Evolutionary conservation across 2,888 invertebrate genomes (phyloP).

Genomic region (Drosophila dives): DNA sequence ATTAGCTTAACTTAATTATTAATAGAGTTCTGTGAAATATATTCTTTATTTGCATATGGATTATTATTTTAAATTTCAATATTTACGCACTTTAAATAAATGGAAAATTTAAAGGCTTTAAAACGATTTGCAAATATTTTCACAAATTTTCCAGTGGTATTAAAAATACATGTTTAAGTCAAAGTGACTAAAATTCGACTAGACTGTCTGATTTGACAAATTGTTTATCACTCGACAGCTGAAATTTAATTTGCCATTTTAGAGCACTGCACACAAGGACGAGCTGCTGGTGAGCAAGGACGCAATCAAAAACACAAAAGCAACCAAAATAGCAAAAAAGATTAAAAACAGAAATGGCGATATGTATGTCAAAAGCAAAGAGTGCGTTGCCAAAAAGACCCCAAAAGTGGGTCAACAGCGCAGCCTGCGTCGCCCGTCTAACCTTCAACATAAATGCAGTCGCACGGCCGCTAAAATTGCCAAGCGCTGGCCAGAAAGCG

Average conservation of each 20-base stretch:
- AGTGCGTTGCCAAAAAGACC: conserved; percentile 16
- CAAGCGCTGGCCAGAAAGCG: conserved; percentile 52
- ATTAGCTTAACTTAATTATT: neutral
- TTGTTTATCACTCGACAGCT: conserved; percentile 50
- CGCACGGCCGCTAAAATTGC: conserved; percentile 49
- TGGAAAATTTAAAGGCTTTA: neutral
- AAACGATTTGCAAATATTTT: neutral
- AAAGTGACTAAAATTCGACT: neutral
- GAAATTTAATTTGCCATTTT: conserved; percentile 51
- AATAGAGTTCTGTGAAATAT: neutral
- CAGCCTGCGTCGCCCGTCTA: conserved; percentile 45
- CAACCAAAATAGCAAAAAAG: conserved; percentile 14
- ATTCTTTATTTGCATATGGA: too few relatives aligned
- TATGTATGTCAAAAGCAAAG: neutral
- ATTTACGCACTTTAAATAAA: neutral
- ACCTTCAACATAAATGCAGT: conserved; percentile 74
- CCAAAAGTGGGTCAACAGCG: conserved; percentile 73
- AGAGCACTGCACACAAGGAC: conserved; percentile 59
- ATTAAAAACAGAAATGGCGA: neutral
- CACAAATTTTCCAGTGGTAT: neutral
- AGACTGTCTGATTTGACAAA: conserved; percentile 30
- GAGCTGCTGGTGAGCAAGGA: conserved; percentile 40
- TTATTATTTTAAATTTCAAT: neutral
- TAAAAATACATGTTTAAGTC: neutral
- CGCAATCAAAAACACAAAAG: conserved; percentile 53